Evolutionary conservation across 2,797 vertebrate species (phyloP), one percentile per base, ranked within the genome.

Genomic region (Aeoliscus strigatus): DNA sequence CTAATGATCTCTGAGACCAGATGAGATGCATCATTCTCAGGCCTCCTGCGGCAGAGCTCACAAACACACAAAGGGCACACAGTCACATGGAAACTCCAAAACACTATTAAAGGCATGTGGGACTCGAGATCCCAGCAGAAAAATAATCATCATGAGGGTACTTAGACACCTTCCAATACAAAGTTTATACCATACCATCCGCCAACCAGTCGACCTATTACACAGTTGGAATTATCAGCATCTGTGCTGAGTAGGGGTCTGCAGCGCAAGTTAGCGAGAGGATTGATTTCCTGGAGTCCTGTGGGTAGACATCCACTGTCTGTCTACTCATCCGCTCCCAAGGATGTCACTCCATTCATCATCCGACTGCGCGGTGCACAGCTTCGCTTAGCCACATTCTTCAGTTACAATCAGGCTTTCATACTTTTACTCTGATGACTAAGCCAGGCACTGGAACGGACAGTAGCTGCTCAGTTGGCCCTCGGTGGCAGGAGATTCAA

Each of bases 371-470:
- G 61, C 51, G 43, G 61, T 63, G 67, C 55, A 32, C 60, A 39
- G 66, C 61, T 58, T 44, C n/a, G 37, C 66, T 73, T 16, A 42
- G 62, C 38, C 33, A 27, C 67, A 60, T 77, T 82, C 80, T 80
- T 77, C 52, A 27, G 60, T 79, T 70, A 86, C 80, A 87, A 81
- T 83, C 75, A 62, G 70, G 60, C 77, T 77, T 84, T 86, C 68
- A 84, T 81, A 44, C 68, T 46, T 53, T 43, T 67, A 67, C 51
- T 59, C 61, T 81, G 80, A 86, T 86, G 80, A 80, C 66, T 60
- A 73, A 64, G 65, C 65, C 83, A 86, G 84, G 74, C 79, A 25
- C 31, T 23, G 58, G 48, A 69, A 41, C 51, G 73, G 70, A 80
- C 70, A 75, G 69, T 16, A 66, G 68, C 60, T 66, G 63, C 47